Percentiles rank a stretch among this genome's conserved stretches.
These are phyloP conservation scores for Zaprionus lineosus DNA, from an alignment of 2,888 invertebrate genomes.

Conservation along the genomic window DNA sequence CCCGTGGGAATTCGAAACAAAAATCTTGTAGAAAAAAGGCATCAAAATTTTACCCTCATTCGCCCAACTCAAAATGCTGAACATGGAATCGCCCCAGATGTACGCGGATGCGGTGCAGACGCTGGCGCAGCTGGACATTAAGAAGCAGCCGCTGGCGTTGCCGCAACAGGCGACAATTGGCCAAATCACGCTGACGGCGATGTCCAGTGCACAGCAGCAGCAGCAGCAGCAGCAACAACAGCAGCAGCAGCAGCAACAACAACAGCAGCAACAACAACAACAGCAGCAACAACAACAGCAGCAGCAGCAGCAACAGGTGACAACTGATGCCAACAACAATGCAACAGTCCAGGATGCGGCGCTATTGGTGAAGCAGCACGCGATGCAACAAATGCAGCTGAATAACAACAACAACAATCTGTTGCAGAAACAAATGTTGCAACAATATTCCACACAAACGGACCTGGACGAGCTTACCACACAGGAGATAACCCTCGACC, in stretches of 20 bases:
- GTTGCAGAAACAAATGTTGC: constrained; percentile 85
- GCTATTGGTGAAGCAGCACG: constrained; percentile 82
- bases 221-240: constrained; percentile 59
- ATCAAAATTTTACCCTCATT: constrained; percentile 81
- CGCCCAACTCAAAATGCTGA: constrained; percentile 81
- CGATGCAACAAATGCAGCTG: constrained; percentile 82
- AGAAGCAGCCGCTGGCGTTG: constrained; percentile 82
- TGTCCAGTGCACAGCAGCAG: constrained; percentile 79
- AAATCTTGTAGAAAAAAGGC: constrained; percentile 52
- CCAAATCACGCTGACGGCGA: constrained; percentile 81
- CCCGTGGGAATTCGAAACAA: background rate
- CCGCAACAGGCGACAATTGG: constrained; percentile 82
- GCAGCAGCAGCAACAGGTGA: constrained; percentile 60
- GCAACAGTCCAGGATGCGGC: constrained; percentile 72
- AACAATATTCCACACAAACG: constrained; percentile 90
- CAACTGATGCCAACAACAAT: constrained; percentile 68
- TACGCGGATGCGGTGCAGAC: constrained; percentile 83
- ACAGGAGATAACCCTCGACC: constrained; percentile 95
- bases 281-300: constrained; percentile 45
- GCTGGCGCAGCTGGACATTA: constrained; percentile 82
- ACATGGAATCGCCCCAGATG: constrained; percentile 84
- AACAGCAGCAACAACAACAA: constrained; percentile 49
- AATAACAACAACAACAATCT: constrained; percentile 83
- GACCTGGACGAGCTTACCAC: constrained; percentile 95
- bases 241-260: constrained; percentile 61